A percentile compares a stretch with the other conserved stretches of the same genome.
Evolutionary conservation across 2,888 invertebrate genomes (phyloP).

Genomic region (Eugnorisma glareosa): DNA sequence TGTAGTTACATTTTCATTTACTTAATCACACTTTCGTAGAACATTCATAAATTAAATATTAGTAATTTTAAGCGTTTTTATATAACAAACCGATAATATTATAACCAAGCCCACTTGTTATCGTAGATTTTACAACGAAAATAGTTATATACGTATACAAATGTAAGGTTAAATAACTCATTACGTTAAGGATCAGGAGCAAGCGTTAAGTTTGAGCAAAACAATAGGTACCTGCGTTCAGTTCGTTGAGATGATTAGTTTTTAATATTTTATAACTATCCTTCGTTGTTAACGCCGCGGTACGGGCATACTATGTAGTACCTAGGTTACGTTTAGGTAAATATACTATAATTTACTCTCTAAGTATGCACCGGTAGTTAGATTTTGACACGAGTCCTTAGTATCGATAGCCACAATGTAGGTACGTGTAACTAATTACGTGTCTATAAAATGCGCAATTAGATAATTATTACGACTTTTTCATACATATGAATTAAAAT

Average conservation of each 20-base stretch:
- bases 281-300: constrained; percentile 71
- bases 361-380: constrained; percentile 81
- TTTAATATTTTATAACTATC: constrained; percentile 56
- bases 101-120: constrained; percentile 82
- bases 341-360: constrained; percentile 68
- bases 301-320: constrained; percentile 55
- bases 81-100: constrained; percentile 70
- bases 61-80: constrained; percentile 70
- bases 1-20: constrained; percentile 74
- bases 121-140: constrained; percentile 89
- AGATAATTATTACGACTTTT: constrained; percentile 64
- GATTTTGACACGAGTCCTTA: constrained; percentile 81
- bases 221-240: constrained; percentile 65
- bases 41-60: constrained; percentile 65
- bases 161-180: constrained; percentile 73
- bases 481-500: constrained; percentile 47
- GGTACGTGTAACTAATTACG: constrained; percentile 72
- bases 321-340: constrained; percentile 63
- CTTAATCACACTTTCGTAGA: constrained; percentile 67
- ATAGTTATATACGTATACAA: constrained; percentile 81
- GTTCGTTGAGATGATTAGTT: constrained; percentile 46
- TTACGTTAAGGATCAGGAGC: constrained; percentile 67
- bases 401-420: constrained; percentile 73
- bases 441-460: constrained; percentile 83
- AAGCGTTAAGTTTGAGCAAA: constrained; percentile 68